Evolutionary conservation across 2,113 vertebrate species (phyloP).

Genomic region (Takifugu flavidus): DNA sequence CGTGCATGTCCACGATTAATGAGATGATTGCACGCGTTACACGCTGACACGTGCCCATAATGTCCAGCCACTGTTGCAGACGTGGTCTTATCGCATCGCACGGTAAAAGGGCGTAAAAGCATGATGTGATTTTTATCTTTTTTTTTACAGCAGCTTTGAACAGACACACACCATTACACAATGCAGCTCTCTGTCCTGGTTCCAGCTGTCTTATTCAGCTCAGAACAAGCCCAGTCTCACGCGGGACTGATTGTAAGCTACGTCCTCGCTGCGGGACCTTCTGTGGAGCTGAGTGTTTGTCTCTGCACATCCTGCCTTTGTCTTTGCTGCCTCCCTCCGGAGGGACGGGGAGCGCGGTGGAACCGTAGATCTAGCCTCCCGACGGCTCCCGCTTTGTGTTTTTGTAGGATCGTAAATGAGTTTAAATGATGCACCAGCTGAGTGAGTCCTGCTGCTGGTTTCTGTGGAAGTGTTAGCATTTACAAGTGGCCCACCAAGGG

Average conservation of each 20-base stretch:
- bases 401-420: too few relatives aligned
- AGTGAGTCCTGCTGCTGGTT: conserved; percentile 22
- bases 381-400: too few relatives aligned
- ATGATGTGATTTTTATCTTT: conserved; percentile 14
- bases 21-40: conserved; percentile 16
- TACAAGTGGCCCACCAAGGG: background rate
- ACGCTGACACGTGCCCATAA: conserved; percentile 13
- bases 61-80: background rate
- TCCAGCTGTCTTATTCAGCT: conserved; percentile 7
- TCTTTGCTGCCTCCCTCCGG: conserved; percentile 31
- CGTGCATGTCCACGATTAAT: conserved; percentile 32
- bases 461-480: background rate
- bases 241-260: conserved; percentile 13
- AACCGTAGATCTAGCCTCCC: conserved; percentile 3
- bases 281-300: conserved; percentile 17
- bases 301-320: conserved; percentile 3
- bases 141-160: conserved; percentile 25
- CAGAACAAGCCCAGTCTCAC: conserved; percentile 3
- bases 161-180: conserved; percentile 3
- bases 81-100: background rate
- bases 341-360: conserved; percentile 16
- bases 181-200: conserved; percentile 4
- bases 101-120: conserved; percentile 12
- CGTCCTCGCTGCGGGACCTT: conserved; percentile 10
- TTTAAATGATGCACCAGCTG: too few relatives aligned